phyloP scores from a whole-genome alignment of 1,140 invertebrate genomes.

The Hormaphis cornu region DNA sequence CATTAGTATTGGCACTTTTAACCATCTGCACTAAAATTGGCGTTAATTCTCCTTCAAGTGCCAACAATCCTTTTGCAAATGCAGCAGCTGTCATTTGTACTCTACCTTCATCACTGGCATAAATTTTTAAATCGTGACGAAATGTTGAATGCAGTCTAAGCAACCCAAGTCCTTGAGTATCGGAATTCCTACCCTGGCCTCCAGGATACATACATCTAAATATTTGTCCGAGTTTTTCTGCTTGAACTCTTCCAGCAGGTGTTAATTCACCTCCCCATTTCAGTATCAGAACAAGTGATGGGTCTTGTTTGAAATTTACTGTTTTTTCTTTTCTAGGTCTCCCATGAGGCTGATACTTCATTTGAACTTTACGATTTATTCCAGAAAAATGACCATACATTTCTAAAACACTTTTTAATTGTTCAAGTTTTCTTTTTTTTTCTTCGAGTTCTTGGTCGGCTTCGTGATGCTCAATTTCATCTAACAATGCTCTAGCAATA shows the following conservation, averaged over 20 bases:
- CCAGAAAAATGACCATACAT: conserved; percentile 99
- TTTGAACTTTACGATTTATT: conserved; percentile 98
- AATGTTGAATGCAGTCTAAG: conserved; percentile 94
- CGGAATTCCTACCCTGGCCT: conserved; percentile 66
- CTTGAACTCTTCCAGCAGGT: conserved; percentile 92
- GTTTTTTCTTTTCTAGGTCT: conserved; percentile 67
- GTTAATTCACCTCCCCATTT: conserved; percentile 99
- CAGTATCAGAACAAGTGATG: conserved; percentile 85
- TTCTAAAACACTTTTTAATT: conserved; percentile 95
- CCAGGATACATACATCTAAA: conserved; percentile 98
- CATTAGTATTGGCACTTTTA: conserved; percentile 98
- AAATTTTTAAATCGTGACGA: conserved; percentile 98
- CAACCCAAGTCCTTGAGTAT: conserved; percentile 80
- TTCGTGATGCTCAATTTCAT: conserved; percentile 74
- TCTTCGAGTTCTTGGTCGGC: conserved; percentile 91
- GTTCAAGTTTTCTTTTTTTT: conserved; percentile 91
- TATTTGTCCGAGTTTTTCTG: conserved; percentile 92
- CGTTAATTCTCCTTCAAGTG: conserved; percentile 94
- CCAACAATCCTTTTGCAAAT: conserved; percentile 94
- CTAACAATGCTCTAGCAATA: conserved; percentile 77
- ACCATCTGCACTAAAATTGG: conserved; percentile 99
- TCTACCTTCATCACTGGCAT: conserved; percentile 96
- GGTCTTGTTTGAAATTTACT: conserved; percentile 52
- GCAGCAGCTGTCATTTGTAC: conserved; percentile 99
- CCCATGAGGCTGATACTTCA: conserved; percentile 97